phyloP scores from a whole-genome alignment of 1,140 invertebrate species.

The Drosophila malerkotliana region DNA sequence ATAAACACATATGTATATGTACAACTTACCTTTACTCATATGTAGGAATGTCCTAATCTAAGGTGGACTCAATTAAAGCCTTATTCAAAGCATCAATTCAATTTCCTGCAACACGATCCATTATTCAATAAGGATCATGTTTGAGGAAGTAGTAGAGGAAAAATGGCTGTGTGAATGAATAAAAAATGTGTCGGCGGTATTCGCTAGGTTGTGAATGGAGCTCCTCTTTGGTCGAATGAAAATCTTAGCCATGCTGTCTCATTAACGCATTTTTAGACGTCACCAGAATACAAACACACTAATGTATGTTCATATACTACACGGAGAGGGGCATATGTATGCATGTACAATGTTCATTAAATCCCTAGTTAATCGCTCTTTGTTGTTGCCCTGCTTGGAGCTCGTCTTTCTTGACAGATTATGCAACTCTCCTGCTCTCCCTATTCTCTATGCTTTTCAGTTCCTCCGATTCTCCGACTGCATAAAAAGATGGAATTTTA shows the following conservation, averaged over 20 bases:
- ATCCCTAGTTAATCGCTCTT: conserved; percentile 36
- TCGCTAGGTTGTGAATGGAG: conserved; percentile 45
- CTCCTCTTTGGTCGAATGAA: conserved; percentile 8
- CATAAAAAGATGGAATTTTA: conserved; percentile 21
- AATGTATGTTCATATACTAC: background rate
- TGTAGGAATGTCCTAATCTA: background rate
- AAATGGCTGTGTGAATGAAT: conserved; percentile 39
- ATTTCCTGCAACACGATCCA: too few relatives aligned
- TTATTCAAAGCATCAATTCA: conserved; percentile 27
- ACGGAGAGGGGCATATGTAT: background rate
- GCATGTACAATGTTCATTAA: conserved; percentile 5
- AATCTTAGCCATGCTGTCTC: conserved; percentile 33
- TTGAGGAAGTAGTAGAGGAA: too few relatives aligned
- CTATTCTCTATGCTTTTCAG: background rate
- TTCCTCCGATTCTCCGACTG: background rate
- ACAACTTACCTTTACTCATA: background rate
- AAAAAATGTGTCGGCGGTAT: conserved; percentile 15
- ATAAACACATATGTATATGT: background rate
- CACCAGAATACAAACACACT: conserved; percentile 29
- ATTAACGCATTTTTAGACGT: conserved; percentile 74
- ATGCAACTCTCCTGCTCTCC: conserved; percentile 40
- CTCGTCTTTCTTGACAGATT: conserved; percentile 39
- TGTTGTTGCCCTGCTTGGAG: conserved; percentile 30
- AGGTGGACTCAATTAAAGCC: background rate
- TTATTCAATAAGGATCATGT: too few relatives aligned